Evolutionary conservation across 2,888 invertebrate species (phyloP).

Genomic region (Callyntrura sp.): DNA sequence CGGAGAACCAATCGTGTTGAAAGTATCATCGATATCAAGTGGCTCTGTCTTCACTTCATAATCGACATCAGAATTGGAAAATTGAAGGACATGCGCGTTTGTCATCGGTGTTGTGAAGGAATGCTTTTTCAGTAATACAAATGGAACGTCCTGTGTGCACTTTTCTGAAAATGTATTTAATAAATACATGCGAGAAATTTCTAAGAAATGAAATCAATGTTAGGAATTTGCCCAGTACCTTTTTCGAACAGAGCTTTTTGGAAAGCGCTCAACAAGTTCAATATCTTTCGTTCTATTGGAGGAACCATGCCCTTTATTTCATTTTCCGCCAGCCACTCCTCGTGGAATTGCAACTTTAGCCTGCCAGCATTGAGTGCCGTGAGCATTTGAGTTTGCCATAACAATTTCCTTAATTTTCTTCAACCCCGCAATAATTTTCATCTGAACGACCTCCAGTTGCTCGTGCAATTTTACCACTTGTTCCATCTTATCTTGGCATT

Average conservation of each 20-base stretch:
- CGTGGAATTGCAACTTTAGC: not conserved
- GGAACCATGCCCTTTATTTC: not conserved
- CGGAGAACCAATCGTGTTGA: too few species aligned
- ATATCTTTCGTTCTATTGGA: not conserved
- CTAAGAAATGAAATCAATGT: too few species aligned
- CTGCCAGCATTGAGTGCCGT: not conserved
- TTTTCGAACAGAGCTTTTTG: constrained; percentile 36
- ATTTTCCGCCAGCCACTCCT: not conserved
- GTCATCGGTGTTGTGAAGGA: too few species aligned
- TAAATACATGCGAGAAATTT: too few species aligned
- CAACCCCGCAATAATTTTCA: not conserved
- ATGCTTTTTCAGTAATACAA: too few species aligned
- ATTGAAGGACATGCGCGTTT: too few species aligned
- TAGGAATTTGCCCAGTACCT: too few species aligned
- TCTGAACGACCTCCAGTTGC: constrained; percentile 40
- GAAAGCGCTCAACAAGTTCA: constrained; percentile 8
- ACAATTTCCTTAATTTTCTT: not conserved
- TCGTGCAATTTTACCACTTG: not conserved
- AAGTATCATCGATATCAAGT: too few species aligned
- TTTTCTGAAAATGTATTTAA: too few species aligned
- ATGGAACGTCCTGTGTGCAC: too few species aligned
- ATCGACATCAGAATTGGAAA: too few species aligned
- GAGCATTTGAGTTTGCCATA: not conserved
- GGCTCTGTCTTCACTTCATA: too few species aligned
- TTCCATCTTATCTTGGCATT: not conserved